Evolutionary conservation across 2,888 invertebrate species (phyloP).

Genomic region (Amiota minor): DNA sequence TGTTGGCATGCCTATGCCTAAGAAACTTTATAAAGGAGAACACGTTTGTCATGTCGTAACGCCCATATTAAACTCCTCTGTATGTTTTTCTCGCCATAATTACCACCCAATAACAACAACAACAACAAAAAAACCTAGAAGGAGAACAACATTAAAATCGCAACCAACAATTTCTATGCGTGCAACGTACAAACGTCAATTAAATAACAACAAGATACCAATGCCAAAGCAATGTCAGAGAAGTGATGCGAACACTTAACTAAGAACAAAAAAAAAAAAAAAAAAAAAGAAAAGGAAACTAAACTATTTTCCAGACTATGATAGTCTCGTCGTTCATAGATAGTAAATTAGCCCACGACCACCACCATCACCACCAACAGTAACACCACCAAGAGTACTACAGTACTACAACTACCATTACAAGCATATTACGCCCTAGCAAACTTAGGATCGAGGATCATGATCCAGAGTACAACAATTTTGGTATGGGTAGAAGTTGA

Average conservation of each 20-base stretch:
- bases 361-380: too few species aligned
- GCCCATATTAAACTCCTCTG: conserved; percentile 22
- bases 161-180: conserved; percentile 17
- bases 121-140: too few species aligned
- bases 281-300: conserved; percentile 7
- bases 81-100: conserved; percentile 26
- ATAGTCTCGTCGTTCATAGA: too few species aligned
- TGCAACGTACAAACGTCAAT: conserved; percentile 62
- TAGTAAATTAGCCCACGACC: too few species aligned
- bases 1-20: too few species aligned
- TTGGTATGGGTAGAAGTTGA: conserved; percentile 7
- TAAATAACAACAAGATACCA: conserved; percentile 67
- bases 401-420: neutral
- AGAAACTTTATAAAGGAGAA: too few species aligned
- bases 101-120: conserved; percentile 15
- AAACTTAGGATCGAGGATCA: conserved; percentile 6
- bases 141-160: neutral
- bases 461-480: neutral
- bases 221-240: conserved; percentile 61
- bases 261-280: neutral
- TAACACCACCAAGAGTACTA: neutral
- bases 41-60: neutral
- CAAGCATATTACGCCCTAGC: conserved; percentile 19
- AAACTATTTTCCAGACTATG: too few species aligned
- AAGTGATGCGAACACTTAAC: conserved; percentile 40